A percentile compares a stretch with the other conserved stretches of the same genome.
Evolutionary conservation across 2,888 invertebrate species (phyloP).

Genomic region (Agrilus cyanescens): DNA sequence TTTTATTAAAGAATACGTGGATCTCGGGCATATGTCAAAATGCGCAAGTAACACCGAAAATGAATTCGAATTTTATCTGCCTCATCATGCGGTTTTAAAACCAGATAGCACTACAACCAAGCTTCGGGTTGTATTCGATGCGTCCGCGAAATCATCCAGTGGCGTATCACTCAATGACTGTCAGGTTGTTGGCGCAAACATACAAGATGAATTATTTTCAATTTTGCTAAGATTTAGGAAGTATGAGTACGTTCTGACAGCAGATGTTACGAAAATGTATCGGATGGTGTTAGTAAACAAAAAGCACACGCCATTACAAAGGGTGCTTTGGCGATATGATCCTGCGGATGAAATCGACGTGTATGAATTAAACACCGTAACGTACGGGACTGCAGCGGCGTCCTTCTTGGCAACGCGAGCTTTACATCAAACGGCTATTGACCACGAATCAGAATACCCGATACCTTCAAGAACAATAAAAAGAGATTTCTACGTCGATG

Average conservation of each 20-base stretch:
- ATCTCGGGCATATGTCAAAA: no score
- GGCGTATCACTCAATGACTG: constrained; percentile 17
- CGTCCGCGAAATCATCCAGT: background rate
- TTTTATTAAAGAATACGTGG: no score
- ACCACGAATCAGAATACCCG: constrained; percentile 12
- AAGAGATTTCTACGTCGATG: constrained; percentile 13
- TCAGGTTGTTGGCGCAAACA: constrained; percentile 16
- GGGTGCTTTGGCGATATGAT: constrained; percentile 18
- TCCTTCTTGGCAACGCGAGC: constrained; percentile 17
- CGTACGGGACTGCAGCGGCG: constrained; percentile 17
- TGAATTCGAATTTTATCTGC: no score
- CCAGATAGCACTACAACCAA: no score
- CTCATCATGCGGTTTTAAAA: no score
- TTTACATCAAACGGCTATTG: constrained; percentile 14
- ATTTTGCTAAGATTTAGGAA: constrained; percentile 22
- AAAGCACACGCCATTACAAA: constrained; percentile 16
- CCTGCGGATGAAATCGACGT: constrained; percentile 8
- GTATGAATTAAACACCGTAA: constrained; percentile 16
- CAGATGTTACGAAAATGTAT: constrained; percentile 25
- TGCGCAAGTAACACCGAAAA: no score
- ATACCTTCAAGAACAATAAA: constrained; percentile 7
- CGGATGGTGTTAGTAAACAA: constrained; percentile 19
- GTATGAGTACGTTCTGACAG: constrained; percentile 17
- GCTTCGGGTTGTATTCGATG: no score
- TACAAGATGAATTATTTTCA: constrained; percentile 23